Percentiles rank a stretch among this genome's conserved stretches.
Conservation (phyloP, 2,113 vertebrate species). For the Indri indri region DNA sequence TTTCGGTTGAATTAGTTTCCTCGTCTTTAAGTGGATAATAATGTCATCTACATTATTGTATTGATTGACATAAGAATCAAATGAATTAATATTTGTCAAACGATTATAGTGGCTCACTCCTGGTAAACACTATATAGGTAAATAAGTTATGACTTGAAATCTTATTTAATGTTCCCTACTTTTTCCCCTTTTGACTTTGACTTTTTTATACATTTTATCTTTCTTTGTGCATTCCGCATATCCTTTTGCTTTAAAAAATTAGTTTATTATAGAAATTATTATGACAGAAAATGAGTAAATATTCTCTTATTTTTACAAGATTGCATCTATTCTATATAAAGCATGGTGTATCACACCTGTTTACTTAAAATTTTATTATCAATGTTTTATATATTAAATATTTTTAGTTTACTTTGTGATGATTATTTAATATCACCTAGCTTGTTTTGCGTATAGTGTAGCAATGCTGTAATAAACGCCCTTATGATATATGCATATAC, state of each 20-base stretch:
- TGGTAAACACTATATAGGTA: background rate
- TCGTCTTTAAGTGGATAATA: too few relatives aligned
- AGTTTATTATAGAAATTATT: background rate
- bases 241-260: background rate
- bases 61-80: background rate
- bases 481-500: background rate
- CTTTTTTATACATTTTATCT: background rate
- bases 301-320: background rate
- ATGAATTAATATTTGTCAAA: background rate
- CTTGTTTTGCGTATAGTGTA: background rate
- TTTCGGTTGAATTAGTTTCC: too few relatives aligned
- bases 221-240: background rate
- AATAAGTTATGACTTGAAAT: background rate
- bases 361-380: background rate
- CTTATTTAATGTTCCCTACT: background rate
- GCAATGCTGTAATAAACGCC: background rate
- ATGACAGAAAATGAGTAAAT: background rate
- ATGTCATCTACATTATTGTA: too few relatives aligned
- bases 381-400: background rate
- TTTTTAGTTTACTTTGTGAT: background rate
- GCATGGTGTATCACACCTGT: background rate
- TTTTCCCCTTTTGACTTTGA: background rate
- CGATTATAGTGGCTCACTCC: background rate
- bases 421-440: background rate
- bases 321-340: background rate